Base-by-base conservation (phyloP, 2,888 invertebrate species). In the Pilophorus perplexus region DNA sequence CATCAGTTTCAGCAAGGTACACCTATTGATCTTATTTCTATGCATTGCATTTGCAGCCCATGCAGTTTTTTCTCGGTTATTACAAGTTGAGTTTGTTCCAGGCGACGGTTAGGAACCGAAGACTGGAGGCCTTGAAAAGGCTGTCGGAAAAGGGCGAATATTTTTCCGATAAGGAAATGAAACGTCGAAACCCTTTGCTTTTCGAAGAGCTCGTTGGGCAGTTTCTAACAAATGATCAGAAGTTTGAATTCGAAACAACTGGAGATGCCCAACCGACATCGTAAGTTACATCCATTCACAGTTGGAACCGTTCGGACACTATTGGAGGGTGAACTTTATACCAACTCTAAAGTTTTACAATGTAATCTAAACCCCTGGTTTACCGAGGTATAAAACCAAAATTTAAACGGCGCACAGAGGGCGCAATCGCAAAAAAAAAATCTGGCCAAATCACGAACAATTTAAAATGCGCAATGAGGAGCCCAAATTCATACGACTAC, bases 131-230 rank as follows among this genome's bases (percentile, higher is more conserved):
- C 1, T 78, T 95, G 74, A 84, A 89, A 73, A 81, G 85, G 73
- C 77, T 95, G 71, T 80, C 89, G 38, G 79, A 82, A 57, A 83
- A 85, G 70, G 83, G 84, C 10, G 80, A 82, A 23, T 96, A 95
- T 77, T 97, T 97, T 74, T 88, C 88, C 75, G 94, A 96, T 76
- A 85, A 84, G 68, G 90, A 93, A 80, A 97, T 97, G 96, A 91
- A 93, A 85, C 86, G 85, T 72, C 80, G 97, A 68, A 91, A 93
- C 77, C 97, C 96, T 0, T 80, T 90, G 60, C 78, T 96, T 0
- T 97, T 92, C 78, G 91, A 96, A 71, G 89, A 94, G 74, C 79
- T 97, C 71, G 82, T 97, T 44, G 96, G 94, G 0, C 89, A 88
- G 74, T 93, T 89, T 77, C 77, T 95, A 71, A 86, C 88, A 2